Conservation (phyloP, 2,888 invertebrate species). For the Pollenia labialis region DNA sequence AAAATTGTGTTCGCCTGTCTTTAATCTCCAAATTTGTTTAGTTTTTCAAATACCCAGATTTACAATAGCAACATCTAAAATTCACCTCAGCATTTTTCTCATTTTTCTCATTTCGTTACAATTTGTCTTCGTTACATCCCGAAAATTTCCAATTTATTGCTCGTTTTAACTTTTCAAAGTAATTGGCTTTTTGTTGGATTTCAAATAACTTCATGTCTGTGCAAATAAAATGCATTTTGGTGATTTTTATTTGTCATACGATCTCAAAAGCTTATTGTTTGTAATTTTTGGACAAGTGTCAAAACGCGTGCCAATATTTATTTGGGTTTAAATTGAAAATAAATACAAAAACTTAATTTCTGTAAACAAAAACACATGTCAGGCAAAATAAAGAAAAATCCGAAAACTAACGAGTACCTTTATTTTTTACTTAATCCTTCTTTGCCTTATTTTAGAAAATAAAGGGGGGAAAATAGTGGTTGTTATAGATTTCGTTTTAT, state of each 20-base stretch:
- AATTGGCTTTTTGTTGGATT: conserved; percentile 53
- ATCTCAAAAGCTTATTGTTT: neutral
- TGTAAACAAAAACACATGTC: conserved; percentile 68
- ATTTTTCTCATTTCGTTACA: neutral
- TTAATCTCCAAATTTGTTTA: conserved; percentile 6
- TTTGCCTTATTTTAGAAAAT: neutral
- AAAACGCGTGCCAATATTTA: conserved; percentile 72
- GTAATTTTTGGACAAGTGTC: conserved; percentile 63
- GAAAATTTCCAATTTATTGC: neutral
- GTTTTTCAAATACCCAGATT: neutral
- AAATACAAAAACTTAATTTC: conserved; percentile 67
- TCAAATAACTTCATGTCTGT: conserved; percentile 14
- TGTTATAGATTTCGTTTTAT: neutral
- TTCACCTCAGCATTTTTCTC: neutral
- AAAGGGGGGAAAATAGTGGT: conserved; percentile 14
- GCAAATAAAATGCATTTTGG: conserved; percentile 47
- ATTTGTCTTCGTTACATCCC: conserved; percentile 27
- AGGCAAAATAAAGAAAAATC: conserved; percentile 23
- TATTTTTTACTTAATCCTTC: conserved; percentile 27
- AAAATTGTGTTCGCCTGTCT: neutral
- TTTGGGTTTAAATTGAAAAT: conserved; percentile 60
- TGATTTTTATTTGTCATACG: conserved; percentile 40
- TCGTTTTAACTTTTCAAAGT: conserved; percentile 37
- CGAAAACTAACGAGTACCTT: neutral
- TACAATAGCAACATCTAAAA: neutral